Conservation (phyloP, 2,888 invertebrate genomes). For the Allacma fusca region DNA sequence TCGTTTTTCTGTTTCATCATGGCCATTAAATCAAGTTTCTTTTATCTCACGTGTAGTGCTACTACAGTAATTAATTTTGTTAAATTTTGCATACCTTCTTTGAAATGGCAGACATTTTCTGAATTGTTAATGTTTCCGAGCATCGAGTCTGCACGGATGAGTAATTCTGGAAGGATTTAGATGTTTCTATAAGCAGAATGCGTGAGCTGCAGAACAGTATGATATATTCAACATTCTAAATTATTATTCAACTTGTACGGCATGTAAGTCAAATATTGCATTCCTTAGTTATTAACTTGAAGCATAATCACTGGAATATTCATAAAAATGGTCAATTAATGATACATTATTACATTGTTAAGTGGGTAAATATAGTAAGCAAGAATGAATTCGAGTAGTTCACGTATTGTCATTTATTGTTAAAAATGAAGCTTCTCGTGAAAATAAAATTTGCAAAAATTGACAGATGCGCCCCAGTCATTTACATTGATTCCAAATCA, state of each 20-base stretch:
- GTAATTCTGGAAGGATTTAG: constrained; percentile 25
- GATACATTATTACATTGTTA: constrained; percentile 16
- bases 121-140: not conserved
- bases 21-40: not conserved
- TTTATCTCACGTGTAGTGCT: not conserved
- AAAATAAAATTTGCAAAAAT: constrained; percentile 21
- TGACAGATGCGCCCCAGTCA: not conserved
- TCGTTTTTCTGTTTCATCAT: not conserved
- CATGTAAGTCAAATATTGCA: constrained; percentile 32
- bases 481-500: no score
- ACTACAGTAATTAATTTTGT: not conserved
- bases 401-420: constrained; percentile 10
- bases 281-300: constrained; percentile 34
- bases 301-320: constrained; percentile 33
- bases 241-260: constrained; percentile 25
- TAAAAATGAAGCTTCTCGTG: constrained; percentile 33
- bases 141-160: not conserved
- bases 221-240: constrained; percentile 30
- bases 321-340: constrained; percentile 20
- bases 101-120: not conserved
- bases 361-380: constrained; percentile 7
- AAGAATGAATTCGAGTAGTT: constrained; percentile 29
- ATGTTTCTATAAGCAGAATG: not conserved
- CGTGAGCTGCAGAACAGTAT: constrained; percentile 23
- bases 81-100: not conserved